Evolutionary conservation across 1,140 invertebrate species (phyloP), one percentile per base, ranked within the genome.

Genomic region (Aphaenogaster rudis): DNA sequence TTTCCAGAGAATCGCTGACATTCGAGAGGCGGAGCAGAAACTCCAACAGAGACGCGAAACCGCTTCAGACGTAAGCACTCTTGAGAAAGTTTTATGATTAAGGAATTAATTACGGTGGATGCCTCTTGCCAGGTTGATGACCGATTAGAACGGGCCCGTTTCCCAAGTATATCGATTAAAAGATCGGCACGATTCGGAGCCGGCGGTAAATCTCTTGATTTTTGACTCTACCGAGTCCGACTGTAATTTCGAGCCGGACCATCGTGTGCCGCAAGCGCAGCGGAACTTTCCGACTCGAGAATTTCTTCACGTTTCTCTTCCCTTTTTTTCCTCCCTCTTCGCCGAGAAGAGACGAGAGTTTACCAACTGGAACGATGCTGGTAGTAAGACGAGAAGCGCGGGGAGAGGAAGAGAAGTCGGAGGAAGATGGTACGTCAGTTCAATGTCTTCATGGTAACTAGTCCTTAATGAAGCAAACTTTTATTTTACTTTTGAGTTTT

Each of bases 61-160:
- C 82, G 74, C 59, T 78, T 69, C 63, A 59, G 59, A 84, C 64
- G 45, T 48, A 57, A 61, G 77, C 36, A 54, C 86, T 61, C 88
- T 91, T 79, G 90, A 82, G 87, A 91, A 91, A 91, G 90, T 91
- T 91, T 91, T 91, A 89, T 67, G 90, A 91, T 91, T 89, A 89
- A 89, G 90, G 88, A 91, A 91, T 91, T 91, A 91, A 91, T 91
- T 91, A 89, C 76, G 59, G 45, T 52, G 54, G 42, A 28, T 54
- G 21, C 36, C 48, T 50, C 57, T 77, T 52, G 50, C 64, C 85
- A 15, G 78, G 69, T 90, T 84, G 82, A 88, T 87, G 89, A 79
- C 74, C 88, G 89, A 90, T 90, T 90, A 90, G 88, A 90, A 78
- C 54, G 39, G 8, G 42, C 15, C 59, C 45, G 69, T 88, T 61